Base-by-base conservation (phyloP, 2,888 invertebrate genomes). In the Drosophila picticornis region DNA sequence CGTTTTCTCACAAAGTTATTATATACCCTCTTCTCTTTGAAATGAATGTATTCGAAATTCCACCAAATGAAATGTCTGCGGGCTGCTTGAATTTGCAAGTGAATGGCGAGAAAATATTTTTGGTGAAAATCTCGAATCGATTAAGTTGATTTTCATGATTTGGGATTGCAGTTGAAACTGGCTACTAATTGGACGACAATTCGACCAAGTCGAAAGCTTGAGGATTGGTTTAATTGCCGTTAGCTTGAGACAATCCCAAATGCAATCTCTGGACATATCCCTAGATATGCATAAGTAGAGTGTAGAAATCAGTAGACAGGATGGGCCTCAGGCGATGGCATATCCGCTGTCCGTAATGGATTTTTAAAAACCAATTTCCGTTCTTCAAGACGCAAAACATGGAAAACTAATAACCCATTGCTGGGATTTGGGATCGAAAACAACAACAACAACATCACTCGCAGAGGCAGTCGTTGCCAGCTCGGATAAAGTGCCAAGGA, bases 311-410 rank as follows among this genome's bases (percentile, higher is more conserved):
- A 71, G 51, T 53, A 74, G 62, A 48, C 51, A 48, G 58, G 52
- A 75, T 56, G 43, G 43, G 52, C 72, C 64, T 53, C 59, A 51
- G 65, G 83, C 77, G 67, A 48, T 66, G 67, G 66, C 52, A 64
- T 63, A 74, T 65, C 58, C 68, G 77, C 68, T 74, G 75, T 51
- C 53, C 70, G 77, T 89, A 89, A 87, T 89, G 85, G 87, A 77
- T 87, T 89, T 87, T 89, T 83, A 80, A 87, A 87, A 87, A 87
- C 88, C 85, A 87, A 87, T 87, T 87, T 87, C 87, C 87, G 87
- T 59, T 84, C 57, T 52, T 60, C 31, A 72, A 50, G 80, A 72
- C 55, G 55, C 34, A 53, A 77, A 81, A 80, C 85, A 84, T 80
- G 74, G 70, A 78, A 89, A 87, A 89, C 88, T 88, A 86, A 86